Evolutionary conservation across 2,797 vertebrate species (phyloP).

Genomic region (Tragopan temminckii): DNA sequence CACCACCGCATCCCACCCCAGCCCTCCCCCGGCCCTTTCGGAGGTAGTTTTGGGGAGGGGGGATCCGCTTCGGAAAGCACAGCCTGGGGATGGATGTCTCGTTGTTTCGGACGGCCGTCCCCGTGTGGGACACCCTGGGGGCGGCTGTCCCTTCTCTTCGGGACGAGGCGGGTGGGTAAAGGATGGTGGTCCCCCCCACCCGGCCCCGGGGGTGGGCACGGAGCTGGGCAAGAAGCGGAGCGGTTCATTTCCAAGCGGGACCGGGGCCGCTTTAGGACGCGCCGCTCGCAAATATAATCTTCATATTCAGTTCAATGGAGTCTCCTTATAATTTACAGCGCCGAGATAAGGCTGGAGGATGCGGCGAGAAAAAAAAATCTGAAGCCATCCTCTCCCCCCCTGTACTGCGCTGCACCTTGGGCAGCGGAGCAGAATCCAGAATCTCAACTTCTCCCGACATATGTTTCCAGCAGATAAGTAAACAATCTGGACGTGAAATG

Average conservation of each 20-base stretch:
- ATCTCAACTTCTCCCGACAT: conserved; percentile 96
- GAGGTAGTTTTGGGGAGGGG: not conserved
- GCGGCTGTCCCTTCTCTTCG: not conserved
- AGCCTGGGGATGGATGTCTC: not conserved
- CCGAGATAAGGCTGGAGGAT: conserved; percentile 93
- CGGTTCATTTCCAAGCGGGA: conserved; percentile 90
- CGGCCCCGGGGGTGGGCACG: not conserved
- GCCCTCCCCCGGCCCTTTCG: too few species aligned
- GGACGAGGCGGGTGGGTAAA: too few species aligned
- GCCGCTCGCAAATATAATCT: conserved; percentile 89
- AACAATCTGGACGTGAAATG: conserved; percentile 99
- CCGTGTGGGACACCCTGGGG: not conserved
- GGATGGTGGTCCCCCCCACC: too few species aligned
- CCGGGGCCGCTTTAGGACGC: conserved; percentile 89
- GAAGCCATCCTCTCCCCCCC: conserved; percentile 80
- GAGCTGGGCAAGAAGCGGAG: conserved; percentile 33
- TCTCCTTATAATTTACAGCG: conserved; percentile 95
- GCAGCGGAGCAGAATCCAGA: conserved; percentile 95
- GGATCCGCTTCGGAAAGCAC: not conserved
- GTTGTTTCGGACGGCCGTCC: not conserved
- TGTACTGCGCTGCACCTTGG: conserved; percentile 95
- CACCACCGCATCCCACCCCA: not conserved
- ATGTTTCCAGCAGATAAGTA: conserved; percentile 99
- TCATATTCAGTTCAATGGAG: conserved; percentile 93
- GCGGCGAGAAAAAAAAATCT: conserved; percentile 88